These are phyloP conservation scores for Pycnonotus jocosus DNA, from an alignment of 2,113 vertebrate genomes.

Conservation along the genomic window DNA sequence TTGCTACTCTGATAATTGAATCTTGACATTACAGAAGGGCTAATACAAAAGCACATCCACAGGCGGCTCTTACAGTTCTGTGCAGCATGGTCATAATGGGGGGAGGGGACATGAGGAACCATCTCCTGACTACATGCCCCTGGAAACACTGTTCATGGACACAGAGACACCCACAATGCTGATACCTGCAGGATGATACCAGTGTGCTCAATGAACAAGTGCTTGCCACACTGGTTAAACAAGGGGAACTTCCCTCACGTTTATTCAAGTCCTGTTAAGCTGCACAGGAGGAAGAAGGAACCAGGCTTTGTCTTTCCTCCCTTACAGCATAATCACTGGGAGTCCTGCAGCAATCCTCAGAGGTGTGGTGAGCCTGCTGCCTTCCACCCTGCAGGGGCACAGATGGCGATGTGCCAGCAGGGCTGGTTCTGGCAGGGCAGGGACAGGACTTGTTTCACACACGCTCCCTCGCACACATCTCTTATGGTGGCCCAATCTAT, in stretches of 20 bases:
- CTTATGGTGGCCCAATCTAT: neutral
- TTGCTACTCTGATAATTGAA: neutral
- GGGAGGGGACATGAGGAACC: neutral
- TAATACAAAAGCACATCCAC: neutral
- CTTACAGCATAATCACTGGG: neutral
- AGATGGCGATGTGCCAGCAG: accelerated
- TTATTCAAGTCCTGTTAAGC: neutral
- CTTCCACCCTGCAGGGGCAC: accelerated
- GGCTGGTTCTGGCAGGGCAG: neutral
- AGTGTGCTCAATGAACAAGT: accelerated
- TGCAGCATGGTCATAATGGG: neutral
- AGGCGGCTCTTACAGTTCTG: neutral
- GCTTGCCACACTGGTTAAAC: neutral
- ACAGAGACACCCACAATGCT: accelerated
- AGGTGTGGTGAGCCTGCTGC: neutral
- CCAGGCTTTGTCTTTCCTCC: neutral
- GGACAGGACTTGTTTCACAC: neutral
- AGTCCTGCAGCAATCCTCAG: neutral
- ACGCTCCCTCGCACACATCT: neutral
- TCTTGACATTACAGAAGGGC: neutral
- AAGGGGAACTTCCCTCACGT: neutral
- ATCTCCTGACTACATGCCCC: neutral
- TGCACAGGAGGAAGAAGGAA: neutral
- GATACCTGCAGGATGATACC: neutral
- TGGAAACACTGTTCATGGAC: neutral